These are phyloP conservation scores for human DNA, from an alignment of 2,113 vertebrate genomes.

Conservation along the genomic window DNA sequence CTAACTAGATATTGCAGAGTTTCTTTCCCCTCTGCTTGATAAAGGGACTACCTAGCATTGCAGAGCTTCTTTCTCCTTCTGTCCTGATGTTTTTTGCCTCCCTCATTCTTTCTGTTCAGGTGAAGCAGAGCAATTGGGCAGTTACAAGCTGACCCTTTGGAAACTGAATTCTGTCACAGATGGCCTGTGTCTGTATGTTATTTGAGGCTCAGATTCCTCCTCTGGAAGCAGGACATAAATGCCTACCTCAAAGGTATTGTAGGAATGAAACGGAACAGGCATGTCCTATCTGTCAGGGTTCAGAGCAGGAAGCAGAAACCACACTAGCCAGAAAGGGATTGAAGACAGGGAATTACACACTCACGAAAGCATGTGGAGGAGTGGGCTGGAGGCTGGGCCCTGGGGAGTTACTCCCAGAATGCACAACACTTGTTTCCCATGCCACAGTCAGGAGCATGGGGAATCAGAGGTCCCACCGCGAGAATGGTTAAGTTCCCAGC, in stretches of 20 bases:
- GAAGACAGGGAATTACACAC: not conserved
- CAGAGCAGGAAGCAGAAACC: conserved; percentile 14
- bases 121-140: not conserved
- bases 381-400: not conserved
- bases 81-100: not conserved
- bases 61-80: not conserved
- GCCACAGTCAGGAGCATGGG: not conserved
- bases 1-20: not conserved
- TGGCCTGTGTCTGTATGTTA: not conserved
- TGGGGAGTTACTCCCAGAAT: not conserved
- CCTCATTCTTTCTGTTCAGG: not conserved
- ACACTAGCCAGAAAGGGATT: not conserved
- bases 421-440: not conserved
- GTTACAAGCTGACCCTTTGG: not conserved
- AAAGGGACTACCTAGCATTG: too few relatives aligned
- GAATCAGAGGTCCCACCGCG: not conserved
- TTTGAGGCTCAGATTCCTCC: not conserved
- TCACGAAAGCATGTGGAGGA: not conserved
- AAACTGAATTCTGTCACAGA: not conserved
- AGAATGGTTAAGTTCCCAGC: not conserved
- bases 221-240: not conserved
- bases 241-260: not conserved
- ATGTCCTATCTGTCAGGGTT: not conserved
- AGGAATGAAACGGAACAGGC: not conserved
- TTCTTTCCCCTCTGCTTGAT: not conserved